Conservation (phyloP, 1,140 invertebrate species). For the Luehdorfia chinensis region DNA sequence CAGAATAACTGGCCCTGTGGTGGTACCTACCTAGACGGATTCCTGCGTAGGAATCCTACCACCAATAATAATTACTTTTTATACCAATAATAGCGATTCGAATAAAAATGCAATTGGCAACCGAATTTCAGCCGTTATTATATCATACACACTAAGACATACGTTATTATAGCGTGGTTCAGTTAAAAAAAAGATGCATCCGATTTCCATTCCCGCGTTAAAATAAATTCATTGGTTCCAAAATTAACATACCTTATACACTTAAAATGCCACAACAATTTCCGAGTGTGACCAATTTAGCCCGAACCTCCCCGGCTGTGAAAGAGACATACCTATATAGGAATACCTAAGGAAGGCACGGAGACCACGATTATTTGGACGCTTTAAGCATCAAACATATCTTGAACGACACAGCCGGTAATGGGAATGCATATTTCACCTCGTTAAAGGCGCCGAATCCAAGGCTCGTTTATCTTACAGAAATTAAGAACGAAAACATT, state of each 20-base stretch:
- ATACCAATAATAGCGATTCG: too few species aligned
- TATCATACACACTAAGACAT: too few species aligned
- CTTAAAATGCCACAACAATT: constrained; percentile 43
- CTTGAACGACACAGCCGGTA: constrained; percentile 33
- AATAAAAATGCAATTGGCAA: too few species aligned
- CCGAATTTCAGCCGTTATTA: too few species aligned
- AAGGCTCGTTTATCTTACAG: constrained; percentile 50
- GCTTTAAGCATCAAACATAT: constrained; percentile 31
- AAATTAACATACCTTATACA: constrained; percentile 49
- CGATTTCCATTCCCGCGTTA: too few species aligned
- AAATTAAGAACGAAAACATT: constrained; percentile 70
- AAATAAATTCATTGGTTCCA: constrained; percentile 37
- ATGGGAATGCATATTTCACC: constrained; percentile 51
- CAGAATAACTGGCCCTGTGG: too few species aligned
- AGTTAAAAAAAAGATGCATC: too few species aligned
- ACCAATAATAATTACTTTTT: too few species aligned
- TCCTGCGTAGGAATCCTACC: too few species aligned
- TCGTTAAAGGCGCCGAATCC: constrained; percentile 51
- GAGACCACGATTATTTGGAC: too few species aligned
- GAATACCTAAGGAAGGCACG: background rate
- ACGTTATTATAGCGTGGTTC: too few species aligned
- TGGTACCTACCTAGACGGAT: too few species aligned
- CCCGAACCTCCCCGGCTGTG: constrained; percentile 21
- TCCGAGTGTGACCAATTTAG: constrained; percentile 25
- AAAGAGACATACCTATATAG: background rate